Base-by-base conservation (phyloP, 2,797 vertebrate species). In the Xyrichtys novacula region DNA sequence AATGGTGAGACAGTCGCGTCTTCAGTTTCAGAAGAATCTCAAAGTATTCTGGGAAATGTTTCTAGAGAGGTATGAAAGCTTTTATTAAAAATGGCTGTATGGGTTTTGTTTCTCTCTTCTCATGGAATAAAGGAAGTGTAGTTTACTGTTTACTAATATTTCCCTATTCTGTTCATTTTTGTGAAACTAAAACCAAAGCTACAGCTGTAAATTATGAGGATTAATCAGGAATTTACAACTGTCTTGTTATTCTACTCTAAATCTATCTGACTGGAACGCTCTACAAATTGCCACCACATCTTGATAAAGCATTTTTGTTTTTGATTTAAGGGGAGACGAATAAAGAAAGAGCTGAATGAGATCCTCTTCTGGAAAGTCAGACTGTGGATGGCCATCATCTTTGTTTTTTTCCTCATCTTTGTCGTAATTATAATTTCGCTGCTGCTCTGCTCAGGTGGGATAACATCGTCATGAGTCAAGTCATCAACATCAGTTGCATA, bases 371-470 rank as follows among this genome's bases (percentile, higher is more conserved):
- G 57, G 31, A 71, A 19, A 32, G 9, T 89, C 22, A 80, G 7
- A 72, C 31, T 91, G 5, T 92, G 91, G 93, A 84, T 91, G 86
- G 1, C 74, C 52, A 22, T 92, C 31, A 0, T 76, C 63, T 15
- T 84, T 43, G 23, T 94, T 17, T 0, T 90, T 6, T 0, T 89
- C 43, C 0, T 90, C 52, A n/a, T 92, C 17, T 0, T 49, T 0
- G 3, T 2, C 16, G 48, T 85, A 23, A 71, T 87, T 16, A 0
- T 59, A 1, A 23, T 85, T 31, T 78, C 89, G 0, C 3, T 91
- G 32, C 1, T 2, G 1, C 1, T 88, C 16, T 93, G 84, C 32
- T 23, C 66, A 85, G 87, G 94, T 95, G 90, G 61, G 31, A 3
- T 8, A 8, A 2, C 31, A 2, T 10, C 7, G 20, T 36, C 28